These are phyloP conservation scores for Hemiscyllium ocellatum DNA, from an alignment of 2,113 vertebrate species.

Conservation along the genomic window DNA sequence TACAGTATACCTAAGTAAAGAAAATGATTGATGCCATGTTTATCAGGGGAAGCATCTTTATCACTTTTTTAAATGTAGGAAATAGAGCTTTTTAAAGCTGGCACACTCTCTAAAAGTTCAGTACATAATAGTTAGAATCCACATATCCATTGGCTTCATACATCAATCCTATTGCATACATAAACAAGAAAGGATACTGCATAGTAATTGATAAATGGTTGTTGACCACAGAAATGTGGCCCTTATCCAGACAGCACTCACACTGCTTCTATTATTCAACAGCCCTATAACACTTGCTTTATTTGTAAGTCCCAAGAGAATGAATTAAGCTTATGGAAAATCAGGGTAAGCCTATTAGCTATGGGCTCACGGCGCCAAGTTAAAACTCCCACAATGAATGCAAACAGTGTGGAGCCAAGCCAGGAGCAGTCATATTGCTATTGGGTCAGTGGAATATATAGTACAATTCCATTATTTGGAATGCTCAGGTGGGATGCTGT, in stretches of 20 bases:
- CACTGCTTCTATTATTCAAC: neutral
- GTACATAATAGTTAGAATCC: neutral
- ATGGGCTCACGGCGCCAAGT: neutral
- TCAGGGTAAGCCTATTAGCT: neutral
- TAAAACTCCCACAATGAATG: neutral
- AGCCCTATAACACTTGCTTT: neutral
- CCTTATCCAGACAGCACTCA: neutral
- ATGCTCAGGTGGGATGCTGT: neutral
- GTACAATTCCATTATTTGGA: neutral
- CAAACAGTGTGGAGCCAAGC: neutral
- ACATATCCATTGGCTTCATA: neutral
- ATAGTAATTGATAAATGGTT: neutral
- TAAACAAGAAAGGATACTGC: neutral
- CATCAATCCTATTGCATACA: neutral
- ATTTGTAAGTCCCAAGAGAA: neutral
- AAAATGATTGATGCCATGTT: neutral
- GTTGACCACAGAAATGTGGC: neutral
- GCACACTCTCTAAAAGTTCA: neutral
- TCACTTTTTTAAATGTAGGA: neutral
- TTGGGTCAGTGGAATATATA: neutral
- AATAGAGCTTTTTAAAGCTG: neutral
- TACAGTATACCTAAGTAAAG: neutral
- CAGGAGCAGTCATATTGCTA: neutral
- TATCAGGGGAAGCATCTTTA: neutral
- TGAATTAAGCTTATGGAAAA: neutral